Percentiles rank a stretch among this genome's conserved stretches.
Conservation (phyloP, 2,797 vertebrate genomes). For the Spinus pinus region DNA sequence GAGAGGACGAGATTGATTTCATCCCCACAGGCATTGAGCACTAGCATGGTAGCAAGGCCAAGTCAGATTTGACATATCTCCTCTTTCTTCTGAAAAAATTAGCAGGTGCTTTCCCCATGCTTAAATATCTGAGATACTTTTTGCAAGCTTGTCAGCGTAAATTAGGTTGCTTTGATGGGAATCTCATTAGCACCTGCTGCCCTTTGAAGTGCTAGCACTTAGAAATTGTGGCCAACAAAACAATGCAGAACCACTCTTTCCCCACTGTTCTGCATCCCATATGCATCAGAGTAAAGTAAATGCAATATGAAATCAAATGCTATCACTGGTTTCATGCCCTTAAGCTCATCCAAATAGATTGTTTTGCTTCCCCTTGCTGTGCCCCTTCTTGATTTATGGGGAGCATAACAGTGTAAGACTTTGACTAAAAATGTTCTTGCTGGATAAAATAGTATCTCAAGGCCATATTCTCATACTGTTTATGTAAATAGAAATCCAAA, state of each 20-base stretch:
- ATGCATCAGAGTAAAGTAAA: neutral
- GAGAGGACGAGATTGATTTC: neutral
- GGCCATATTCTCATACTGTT: neutral
- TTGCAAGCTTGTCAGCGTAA: neutral
- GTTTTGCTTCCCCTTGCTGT: neutral
- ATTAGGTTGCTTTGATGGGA: neutral
- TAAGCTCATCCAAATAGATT: neutral
- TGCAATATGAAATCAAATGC: neutral
- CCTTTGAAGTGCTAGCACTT: neutral
- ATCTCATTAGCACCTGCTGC: neutral
- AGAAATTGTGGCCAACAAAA: neutral
- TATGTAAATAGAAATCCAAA: neutral
- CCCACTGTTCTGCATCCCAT: neutral
- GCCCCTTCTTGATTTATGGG: neutral
- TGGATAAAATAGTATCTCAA: neutral
- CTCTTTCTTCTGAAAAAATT: neutral
- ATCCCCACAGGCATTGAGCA: neutral
- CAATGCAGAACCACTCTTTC: neutral
- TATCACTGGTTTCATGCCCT: neutral
- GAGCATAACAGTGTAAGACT: fast-evolving
- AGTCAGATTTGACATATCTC: neutral
- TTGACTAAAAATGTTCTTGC: neutral
- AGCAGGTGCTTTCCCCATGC: neutral
- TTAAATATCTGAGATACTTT: neutral
- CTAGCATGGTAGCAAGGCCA: neutral